Conservation (phyloP, 2,113 vertebrate species). For the Alectura lathami region DNA sequence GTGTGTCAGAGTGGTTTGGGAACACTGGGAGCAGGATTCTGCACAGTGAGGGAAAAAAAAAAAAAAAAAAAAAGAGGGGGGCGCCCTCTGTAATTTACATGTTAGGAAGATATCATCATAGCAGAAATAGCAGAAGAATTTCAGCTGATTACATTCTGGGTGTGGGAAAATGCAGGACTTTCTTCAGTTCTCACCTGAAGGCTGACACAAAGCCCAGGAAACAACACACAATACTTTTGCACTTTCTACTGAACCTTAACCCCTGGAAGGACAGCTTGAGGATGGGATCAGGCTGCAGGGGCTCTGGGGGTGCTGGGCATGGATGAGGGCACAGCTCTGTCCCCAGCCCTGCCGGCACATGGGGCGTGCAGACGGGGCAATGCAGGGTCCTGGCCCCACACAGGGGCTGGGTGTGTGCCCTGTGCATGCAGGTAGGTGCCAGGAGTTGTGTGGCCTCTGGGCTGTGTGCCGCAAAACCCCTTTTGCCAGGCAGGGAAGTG, state of each 20-base stretch:
- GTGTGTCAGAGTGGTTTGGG: constrained; percentile 56
- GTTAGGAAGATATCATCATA: constrained; percentile 47
- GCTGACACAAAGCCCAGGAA: constrained; percentile 35
- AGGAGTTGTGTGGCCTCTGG: background rate
- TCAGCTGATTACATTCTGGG: constrained; percentile 61
- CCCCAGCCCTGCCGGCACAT: background rate
- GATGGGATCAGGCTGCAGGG: background rate
- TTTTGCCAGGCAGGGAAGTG: background rate
- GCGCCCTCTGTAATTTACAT: constrained; percentile 23
- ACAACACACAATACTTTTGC: background rate
- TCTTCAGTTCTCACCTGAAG: constrained; percentile 45
- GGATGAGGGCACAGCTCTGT: background rate
- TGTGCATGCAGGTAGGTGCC: background rate
- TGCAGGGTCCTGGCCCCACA: background rate
- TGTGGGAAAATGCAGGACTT: constrained; percentile 55
- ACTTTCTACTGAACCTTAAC: constrained; percentile 5
- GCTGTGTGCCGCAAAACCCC: background rate
- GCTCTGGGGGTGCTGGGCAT: background rate
- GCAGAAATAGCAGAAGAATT: constrained; percentile 51
- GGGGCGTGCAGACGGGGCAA: background rate
- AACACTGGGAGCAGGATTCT: constrained; percentile 33
- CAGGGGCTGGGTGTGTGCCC: background rate
- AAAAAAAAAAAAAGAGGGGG: fast-evolving
- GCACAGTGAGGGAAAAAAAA: background rate
- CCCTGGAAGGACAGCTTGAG: background rate